A percentile compares a stretch with the other conserved stretches of the same genome.
phyloP scores from a whole-genome alignment of 2,888 invertebrate genomes.

The Eilema caniola region DNA sequence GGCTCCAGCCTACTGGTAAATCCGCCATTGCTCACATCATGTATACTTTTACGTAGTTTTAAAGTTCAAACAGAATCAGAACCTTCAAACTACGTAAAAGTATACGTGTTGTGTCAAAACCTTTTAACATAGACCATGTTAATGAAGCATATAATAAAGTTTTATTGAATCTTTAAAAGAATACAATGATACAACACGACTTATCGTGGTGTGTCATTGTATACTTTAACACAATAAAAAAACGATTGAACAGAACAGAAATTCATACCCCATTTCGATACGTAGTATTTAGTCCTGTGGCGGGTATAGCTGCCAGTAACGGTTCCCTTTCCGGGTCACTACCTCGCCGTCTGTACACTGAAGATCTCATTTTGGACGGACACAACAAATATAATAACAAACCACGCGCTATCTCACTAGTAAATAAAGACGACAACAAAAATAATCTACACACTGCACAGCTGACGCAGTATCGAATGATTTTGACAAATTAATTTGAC shows the following conservation, averaged over 20 bases:
- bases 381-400: conserved; percentile 17
- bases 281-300: conserved; percentile 49
- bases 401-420: conserved; percentile 4
- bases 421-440: conserved; percentile 6
- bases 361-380: conserved; percentile 70
- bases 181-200: not conserved
- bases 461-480: conserved; percentile 13
- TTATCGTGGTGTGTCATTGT: no score
- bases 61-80: no score
- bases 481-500: conserved; percentile 4
- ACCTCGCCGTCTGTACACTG: conserved; percentile 62
- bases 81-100: not conserved
- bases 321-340: conserved; percentile 71
- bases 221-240: conserved; percentile 1
- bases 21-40: no score
- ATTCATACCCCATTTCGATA: conserved; percentile 66
- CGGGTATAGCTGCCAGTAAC: conserved; percentile 67
- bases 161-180: not conserved
- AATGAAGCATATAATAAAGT: not conserved
- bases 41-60: no score
- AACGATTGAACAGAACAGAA: not conserved
- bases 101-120: not conserved
- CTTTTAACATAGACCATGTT: not conserved
- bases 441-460: conserved; percentile 9
- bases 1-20: no score